Percentiles rank a stretch among this genome's conserved stretches.
phyloP scores from a whole-genome alignment of 1,140 invertebrate species.

The Mercenaria mercenaria region DNA sequence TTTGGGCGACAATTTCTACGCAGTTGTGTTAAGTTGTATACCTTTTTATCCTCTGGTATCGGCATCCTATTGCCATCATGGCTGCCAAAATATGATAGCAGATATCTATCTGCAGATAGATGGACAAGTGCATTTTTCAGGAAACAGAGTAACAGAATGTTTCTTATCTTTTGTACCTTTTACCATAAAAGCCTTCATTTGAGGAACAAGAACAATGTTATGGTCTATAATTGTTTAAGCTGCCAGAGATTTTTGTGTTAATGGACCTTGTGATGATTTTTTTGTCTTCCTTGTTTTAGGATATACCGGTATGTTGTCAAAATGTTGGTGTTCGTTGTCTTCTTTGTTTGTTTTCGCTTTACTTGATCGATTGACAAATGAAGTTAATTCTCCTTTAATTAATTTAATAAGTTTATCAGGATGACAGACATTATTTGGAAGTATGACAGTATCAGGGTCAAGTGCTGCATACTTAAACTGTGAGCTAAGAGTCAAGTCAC shows the following conservation, averaged over 20 bases:
- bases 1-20: constrained; percentile 17
- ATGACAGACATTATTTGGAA: constrained; percentile 28
- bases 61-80: constrained; percentile 43
- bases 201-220: constrained; percentile 33
- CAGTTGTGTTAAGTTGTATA: constrained; percentile 26
- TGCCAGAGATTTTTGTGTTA: background rate
- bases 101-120: background rate
- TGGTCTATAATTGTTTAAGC: background rate
- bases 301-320: background rate
- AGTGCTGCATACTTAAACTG: background rate
- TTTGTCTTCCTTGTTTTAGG: background rate
- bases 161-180: constrained; percentile 5
- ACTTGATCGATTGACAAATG: background rate
- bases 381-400: background rate
- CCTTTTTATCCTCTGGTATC: constrained; percentile 17
- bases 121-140: constrained; percentile 38
- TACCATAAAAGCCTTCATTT: constrained; percentile 43
- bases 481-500: background rate
- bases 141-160: constrained; percentile 13
- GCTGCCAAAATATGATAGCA: constrained; percentile 51
- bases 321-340: background rate
- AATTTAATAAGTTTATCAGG: constrained; percentile 7
- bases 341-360: too few species aligned
- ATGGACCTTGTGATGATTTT: background rate
- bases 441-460: background rate